phyloP scores from a whole-genome alignment of 1,140 invertebrate species.

The Drosophila obscura region DNA sequence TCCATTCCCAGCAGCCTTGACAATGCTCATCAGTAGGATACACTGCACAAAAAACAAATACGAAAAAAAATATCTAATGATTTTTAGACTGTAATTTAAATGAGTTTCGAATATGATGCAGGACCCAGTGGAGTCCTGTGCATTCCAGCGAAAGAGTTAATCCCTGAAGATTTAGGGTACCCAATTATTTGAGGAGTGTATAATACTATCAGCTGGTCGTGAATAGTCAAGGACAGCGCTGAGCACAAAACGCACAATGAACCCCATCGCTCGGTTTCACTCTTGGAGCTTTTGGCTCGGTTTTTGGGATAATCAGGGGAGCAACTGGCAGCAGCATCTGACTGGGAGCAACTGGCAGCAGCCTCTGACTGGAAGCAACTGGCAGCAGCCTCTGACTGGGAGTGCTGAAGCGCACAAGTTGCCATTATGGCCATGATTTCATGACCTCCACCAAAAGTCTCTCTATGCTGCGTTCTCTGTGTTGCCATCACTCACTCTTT shows the following conservation, averaged over 20 bases:
- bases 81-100: background rate
- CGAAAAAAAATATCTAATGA: background rate
- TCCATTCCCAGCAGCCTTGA: slow-evolving; percentile 42
- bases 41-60: slow-evolving; percentile 18
- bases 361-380: slow-evolving; percentile 2
- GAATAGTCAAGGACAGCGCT: slow-evolving; percentile 42
- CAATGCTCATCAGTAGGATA: slow-evolving; percentile 29
- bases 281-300: slow-evolving; percentile 17
- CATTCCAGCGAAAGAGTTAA: too few relatives aligned
- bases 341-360: slow-evolving; percentile 2
- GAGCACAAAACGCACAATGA: slow-evolving; percentile 52
- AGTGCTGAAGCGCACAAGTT: slow-evolving; percentile 53
- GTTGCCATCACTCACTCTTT: slow-evolving; percentile 19
- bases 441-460: slow-evolving; percentile 9
- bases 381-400: slow-evolving; percentile 11
- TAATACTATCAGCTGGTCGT: slow-evolving; percentile 44
- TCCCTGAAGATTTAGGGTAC: too few relatives aligned
- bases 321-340: slow-evolving; percentile 10
- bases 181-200: slow-evolving; percentile 15
- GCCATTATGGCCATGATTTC: slow-evolving; percentile 59
- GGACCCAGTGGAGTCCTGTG: too few relatives aligned
- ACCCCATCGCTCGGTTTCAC: slow-evolving; percentile 37
- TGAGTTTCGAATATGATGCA: too few relatives aligned
- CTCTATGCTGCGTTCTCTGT: background rate
- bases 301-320: slow-evolving; percentile 29